phyloP scores from a whole-genome alignment of 1,140 invertebrate species.

The Cylas formicarius region DNA sequence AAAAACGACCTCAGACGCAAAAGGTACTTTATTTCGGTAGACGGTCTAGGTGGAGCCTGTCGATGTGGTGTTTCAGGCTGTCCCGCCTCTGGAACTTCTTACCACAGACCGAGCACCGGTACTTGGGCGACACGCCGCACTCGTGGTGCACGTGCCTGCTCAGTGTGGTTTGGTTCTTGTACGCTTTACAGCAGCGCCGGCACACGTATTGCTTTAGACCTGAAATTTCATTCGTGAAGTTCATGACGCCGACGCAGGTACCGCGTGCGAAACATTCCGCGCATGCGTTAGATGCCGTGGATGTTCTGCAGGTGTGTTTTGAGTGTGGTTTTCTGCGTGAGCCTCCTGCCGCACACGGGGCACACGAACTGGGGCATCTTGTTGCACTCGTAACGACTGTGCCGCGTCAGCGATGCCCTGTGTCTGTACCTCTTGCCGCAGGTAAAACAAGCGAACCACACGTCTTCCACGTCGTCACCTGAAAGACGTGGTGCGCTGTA shows the following conservation, averaged over 20 bases:
- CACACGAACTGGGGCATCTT: constrained; percentile 58
- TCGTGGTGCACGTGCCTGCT: constrained; percentile 46
- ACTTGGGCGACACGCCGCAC: constrained; percentile 45
- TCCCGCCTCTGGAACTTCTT: constrained; percentile 24
- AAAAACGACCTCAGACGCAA: no score
- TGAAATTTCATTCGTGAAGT: no score
- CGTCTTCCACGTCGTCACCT: no score
- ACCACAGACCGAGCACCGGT: constrained; percentile 42
- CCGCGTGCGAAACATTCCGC: no score
- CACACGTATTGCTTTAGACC: no score
- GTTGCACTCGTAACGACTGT: constrained; percentile 61
- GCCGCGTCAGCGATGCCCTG: constrained; percentile 49
- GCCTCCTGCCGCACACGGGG: constrained; percentile 20
- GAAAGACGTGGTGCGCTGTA: no score
- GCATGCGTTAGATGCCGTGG: no score
- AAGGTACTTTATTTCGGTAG: no score
- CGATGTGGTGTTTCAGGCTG: constrained; percentile 19
- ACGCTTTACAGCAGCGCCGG: constrained; percentile 16
- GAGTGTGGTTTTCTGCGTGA: constrained; percentile 26
- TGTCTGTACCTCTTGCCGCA: constrained; percentile 53
- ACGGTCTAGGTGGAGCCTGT: no score
- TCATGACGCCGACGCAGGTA: no score
- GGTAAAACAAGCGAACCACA: constrained; percentile 28
- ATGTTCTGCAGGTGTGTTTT: constrained; percentile 24
- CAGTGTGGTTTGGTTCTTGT: constrained; percentile 23